These are phyloP conservation scores for Bombus sylvicola DNA, from an alignment of 1,140 invertebrate species.

Conservation along the genomic window DNA sequence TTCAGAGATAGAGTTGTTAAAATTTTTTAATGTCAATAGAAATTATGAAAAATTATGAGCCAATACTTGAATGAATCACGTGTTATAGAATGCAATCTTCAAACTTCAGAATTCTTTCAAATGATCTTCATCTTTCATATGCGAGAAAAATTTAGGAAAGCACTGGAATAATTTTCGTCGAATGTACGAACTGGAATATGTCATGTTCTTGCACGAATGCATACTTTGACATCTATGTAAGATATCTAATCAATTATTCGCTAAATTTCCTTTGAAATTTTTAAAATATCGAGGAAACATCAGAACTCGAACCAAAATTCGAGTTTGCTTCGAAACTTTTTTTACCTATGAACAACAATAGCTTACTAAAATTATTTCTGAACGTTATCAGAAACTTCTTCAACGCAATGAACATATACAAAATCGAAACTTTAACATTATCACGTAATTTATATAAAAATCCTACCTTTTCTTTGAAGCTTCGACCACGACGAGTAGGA, in stretches of 20 bases:
- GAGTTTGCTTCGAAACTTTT: not conserved
- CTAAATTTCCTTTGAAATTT: not conserved
- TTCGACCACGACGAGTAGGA: conserved; percentile 10
- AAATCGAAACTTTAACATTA: not conserved
- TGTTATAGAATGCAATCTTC: not conserved
- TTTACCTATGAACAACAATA: too few species aligned
- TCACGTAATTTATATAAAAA: not conserved
- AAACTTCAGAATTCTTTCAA: not conserved
- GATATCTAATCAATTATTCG: not conserved
- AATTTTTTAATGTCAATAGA: not conserved
- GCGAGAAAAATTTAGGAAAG: not conserved
- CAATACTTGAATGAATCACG: too few species aligned
- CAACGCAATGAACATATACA: fast-evolving
- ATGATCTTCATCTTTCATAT: not conserved
- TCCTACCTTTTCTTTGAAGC: conserved; percentile 31
- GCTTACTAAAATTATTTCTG: not conserved
- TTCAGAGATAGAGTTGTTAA: not conserved
- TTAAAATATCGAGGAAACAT: too few species aligned
- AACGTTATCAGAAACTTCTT: not conserved
- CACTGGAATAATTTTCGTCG: too few species aligned
- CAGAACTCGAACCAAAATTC: not conserved
- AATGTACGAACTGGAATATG: not conserved
- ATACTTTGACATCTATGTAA: too few species aligned
- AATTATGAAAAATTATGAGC: not conserved
- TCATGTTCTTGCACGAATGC: not conserved